Conservation (phyloP, 2,888 invertebrate genomes). For the Philereme vetulata region DNA sequence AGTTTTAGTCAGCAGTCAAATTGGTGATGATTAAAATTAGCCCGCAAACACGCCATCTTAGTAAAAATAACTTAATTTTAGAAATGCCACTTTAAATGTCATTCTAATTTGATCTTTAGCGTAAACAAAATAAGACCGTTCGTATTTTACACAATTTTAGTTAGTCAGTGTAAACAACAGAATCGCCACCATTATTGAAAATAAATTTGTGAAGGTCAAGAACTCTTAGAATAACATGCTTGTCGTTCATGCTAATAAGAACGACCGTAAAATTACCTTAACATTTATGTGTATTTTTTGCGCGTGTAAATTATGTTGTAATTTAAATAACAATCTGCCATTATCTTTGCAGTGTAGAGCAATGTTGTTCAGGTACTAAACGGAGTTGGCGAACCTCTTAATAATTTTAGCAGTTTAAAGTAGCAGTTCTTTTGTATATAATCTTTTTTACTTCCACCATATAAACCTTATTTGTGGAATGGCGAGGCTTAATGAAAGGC, state of each 20-base stretch:
- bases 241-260: conserved; percentile 10
- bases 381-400: not conserved
- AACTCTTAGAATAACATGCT: not conserved
- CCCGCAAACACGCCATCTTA: no score
- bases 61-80: no score
- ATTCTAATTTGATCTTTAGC: no score
- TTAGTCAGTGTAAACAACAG: no score
- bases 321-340: conserved; percentile 21
- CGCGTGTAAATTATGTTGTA: conserved; percentile 24
- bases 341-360: not conserved
- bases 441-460: not conserved
- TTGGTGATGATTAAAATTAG: no score
- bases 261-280: conserved; percentile 8
- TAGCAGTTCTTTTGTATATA: no score
- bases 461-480: not conserved
- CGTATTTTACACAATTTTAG: no score
- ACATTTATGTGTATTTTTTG: conserved; percentile 15
- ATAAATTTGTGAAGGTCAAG: not conserved
- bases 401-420: not conserved
- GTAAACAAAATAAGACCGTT: no score
- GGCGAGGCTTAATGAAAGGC: not conserved
- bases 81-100: no score
- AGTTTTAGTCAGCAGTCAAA: no score
- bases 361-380: not conserved
- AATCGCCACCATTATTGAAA: no score